A percentile compares a stretch with the other conserved stretches of the same genome.
Evolutionary conservation across 2,888 invertebrate genomes (phyloP).

Genomic region (Lepidocyrtinus sp.): DNA sequence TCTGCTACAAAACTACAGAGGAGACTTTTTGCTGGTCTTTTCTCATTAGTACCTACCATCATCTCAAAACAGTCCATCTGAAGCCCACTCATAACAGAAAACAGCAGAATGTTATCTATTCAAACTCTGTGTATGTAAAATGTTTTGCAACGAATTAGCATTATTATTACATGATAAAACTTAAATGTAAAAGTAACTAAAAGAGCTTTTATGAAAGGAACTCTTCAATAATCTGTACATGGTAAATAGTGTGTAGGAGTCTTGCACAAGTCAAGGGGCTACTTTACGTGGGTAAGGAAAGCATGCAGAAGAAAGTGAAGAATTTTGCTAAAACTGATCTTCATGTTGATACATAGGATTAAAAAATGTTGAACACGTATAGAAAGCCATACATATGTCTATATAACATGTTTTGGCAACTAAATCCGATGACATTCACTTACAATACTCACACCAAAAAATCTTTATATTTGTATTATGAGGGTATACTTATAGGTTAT

Average conservation of each 20-base stretch:
- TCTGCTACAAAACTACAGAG: neutral
- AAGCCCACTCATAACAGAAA: neutral
- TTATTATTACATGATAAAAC: neutral
- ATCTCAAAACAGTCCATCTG: neutral
- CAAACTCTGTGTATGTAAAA: neutral
- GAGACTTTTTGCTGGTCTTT: too few species aligned
- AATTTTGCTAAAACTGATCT: neutral
- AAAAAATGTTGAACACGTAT: neutral
- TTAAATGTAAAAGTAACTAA: neutral
- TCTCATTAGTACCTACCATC: neutral
- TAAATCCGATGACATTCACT: neutral
- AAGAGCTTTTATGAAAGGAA: neutral
- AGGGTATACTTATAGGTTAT: neutral
- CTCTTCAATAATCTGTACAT: too few species aligned
- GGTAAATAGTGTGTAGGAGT: conserved; percentile 35
- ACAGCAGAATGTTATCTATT: neutral
- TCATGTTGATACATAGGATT: neutral
- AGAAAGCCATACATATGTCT: neutral
- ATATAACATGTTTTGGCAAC: neutral
- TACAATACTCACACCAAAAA: neutral
- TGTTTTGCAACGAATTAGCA: neutral
- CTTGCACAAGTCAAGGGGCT: conserved; percentile 37
- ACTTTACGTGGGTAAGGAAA: conserved; percentile 17
- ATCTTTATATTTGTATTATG: neutral
- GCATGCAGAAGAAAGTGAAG: conserved; percentile 28